Evolutionary conservation across 2,888 invertebrate species (phyloP).

Genomic region (Dimorphilus gyrociliatus): DNA sequence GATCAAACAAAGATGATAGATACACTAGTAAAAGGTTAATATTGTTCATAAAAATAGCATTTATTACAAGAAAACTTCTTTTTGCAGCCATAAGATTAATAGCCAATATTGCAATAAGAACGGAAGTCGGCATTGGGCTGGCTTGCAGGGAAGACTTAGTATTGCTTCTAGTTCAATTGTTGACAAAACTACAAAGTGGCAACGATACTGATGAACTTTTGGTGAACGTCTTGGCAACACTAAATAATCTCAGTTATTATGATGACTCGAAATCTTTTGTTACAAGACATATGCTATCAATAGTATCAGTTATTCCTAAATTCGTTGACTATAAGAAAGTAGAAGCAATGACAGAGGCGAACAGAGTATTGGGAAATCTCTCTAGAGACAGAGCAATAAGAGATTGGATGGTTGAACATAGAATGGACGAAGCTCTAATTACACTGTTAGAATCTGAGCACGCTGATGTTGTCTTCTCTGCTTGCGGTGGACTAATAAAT

Average conservation of each 20-base stretch:
- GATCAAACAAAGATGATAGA: no score
- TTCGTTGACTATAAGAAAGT: constrained; percentile 32
- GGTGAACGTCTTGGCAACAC: constrained; percentile 58
- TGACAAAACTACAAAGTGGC: no score
- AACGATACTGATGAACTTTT: constrained; percentile 52
- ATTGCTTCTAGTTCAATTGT: no score
- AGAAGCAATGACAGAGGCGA: constrained; percentile 51
- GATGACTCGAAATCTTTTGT: constrained; percentile 17
- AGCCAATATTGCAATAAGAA: no score
- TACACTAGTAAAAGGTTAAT: no score
- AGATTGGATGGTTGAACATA: constrained; percentile 50
- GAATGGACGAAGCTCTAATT: constrained; percentile 39
- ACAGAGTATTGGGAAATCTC: constrained; percentile 64
- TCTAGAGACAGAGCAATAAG: constrained; percentile 52
- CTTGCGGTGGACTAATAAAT: constrained; percentile 67
- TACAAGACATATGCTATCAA: constrained; percentile 1
- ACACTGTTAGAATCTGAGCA: constrained; percentile 44
- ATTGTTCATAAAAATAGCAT: no score
- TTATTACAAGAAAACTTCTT: no score
- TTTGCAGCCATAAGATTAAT: no score
- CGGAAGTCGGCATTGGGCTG: no score
- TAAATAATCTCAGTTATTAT: constrained; percentile 62
- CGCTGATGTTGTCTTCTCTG: constrained; percentile 53
- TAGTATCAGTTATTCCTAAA: constrained; percentile 20
- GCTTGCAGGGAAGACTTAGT: no score